These are phyloP conservation scores for Tragelaphus buxtoni DNA, from an alignment of 2,113 vertebrate genomes.

Conservation along the genomic window DNA sequence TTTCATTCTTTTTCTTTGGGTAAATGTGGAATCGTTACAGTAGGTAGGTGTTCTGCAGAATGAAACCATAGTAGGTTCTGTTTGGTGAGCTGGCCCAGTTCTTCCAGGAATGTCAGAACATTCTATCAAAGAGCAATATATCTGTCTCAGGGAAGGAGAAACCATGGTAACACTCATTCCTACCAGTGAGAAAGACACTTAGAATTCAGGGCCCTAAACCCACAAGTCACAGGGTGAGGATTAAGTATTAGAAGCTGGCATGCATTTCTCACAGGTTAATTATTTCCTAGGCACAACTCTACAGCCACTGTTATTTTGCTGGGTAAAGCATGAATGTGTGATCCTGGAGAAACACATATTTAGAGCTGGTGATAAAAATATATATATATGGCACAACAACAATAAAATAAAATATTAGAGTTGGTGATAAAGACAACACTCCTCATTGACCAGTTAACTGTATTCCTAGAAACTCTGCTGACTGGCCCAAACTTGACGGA, in stretches of 20 bases:
- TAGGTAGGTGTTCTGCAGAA: background rate
- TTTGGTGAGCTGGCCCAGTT: background rate
- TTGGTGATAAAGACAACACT: background rate
- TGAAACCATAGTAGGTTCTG: background rate
- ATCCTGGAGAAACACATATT: background rate
- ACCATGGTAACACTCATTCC: background rate
- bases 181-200: background rate
- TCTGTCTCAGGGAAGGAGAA: background rate
- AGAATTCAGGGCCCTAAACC: background rate
- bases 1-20: background rate
- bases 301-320: background rate
- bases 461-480: background rate
- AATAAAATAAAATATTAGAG: background rate
- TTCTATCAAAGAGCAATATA: background rate
- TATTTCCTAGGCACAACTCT: background rate
- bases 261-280: background rate
- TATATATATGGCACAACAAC: background rate
- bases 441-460: background rate
- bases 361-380: background rate
- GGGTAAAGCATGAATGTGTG: background rate
- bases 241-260: background rate
- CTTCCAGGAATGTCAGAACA: fast-evolving
- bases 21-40: background rate
- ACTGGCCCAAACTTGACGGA: background rate
- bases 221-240: background rate